Evolutionary conservation across 2,888 invertebrate species (phyloP).

Genomic region (Andrena flavipes): DNA sequence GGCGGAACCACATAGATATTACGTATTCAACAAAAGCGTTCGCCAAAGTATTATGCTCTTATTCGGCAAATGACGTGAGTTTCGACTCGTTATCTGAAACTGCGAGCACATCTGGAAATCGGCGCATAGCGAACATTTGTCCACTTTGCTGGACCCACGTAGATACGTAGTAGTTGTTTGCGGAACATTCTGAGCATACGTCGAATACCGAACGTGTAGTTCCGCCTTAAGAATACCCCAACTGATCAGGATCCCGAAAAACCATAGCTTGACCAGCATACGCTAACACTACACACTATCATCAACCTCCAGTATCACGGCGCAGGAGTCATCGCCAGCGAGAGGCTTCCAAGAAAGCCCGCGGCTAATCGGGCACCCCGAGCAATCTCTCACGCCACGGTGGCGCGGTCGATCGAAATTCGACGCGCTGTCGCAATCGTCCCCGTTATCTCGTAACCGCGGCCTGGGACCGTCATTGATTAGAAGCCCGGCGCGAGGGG

Average conservation of each 20-base stretch:
- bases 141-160: no score
- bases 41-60: no score
- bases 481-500: conserved; percentile 13
- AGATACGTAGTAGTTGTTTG: no score
- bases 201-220: no score
- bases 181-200: no score
- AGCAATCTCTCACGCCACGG: background rate
- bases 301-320: background rate
- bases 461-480: conserved; percentile 10
- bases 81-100: no score
- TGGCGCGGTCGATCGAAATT: background rate
- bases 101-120: no score
- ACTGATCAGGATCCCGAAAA: background rate
- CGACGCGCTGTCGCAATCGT: conserved; percentile 1
- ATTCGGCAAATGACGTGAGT: no score
- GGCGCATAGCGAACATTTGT: no score
- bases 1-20: no score
- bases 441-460: background rate
- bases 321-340: background rate
- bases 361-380: background rate
- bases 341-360: background rate
- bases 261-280: background rate
- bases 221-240: no score
- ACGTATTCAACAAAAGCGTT: no score
- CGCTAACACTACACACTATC: background rate